Evolutionary conservation across 2,888 invertebrate species (phyloP), one percentile per base, ranked within the genome.

Genomic region (Hybos culiciformis): DNA sequence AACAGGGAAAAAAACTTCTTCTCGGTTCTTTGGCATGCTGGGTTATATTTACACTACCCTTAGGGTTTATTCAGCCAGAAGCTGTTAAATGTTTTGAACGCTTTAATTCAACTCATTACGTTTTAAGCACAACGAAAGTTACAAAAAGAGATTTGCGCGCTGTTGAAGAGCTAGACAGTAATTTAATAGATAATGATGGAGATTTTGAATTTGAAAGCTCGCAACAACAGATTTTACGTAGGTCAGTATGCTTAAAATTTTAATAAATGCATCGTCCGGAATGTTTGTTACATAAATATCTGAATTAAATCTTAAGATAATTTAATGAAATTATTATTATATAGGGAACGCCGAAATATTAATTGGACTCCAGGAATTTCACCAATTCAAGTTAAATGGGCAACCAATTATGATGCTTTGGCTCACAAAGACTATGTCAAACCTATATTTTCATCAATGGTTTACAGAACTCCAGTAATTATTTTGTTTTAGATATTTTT

Each of bases 31-130:
- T 98, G 41, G 79, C 86, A 36, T 90, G 92, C 46, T 96, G 97
- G 93, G 87, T 98, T 47, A 76, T 94, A 46, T 98, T 97, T 70
- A 98, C 97, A 34, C 74, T 97, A 53, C 92, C 94, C 2, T 70
- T 98, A 55, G 91, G 92, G 47, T 93, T 94, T 68, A 88, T 97
- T 53, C 88, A 92, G 60, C 96, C 97, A 1, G 83, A 87, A 32
- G 86, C 93, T 2, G 83, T 88, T 42, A 80, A 83, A n/a, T 96
- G 94, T 65, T 77, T 93, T 60, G 70, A 67, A 47, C 58, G 59
- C 8, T 70, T 68, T 44, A 83, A 83, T 58, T 67, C 71, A 46
- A 79, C 82, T 2, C 72, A 78, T 24, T 74, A 74, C 57, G 70
- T 72, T 47, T 67, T 87, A 41, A 75, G 71, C 32, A 58, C 56